These are phyloP conservation scores for Heliconius ethilla DNA, from an alignment of 2,888 invertebrate genomes.

Conservation along the genomic window DNA sequence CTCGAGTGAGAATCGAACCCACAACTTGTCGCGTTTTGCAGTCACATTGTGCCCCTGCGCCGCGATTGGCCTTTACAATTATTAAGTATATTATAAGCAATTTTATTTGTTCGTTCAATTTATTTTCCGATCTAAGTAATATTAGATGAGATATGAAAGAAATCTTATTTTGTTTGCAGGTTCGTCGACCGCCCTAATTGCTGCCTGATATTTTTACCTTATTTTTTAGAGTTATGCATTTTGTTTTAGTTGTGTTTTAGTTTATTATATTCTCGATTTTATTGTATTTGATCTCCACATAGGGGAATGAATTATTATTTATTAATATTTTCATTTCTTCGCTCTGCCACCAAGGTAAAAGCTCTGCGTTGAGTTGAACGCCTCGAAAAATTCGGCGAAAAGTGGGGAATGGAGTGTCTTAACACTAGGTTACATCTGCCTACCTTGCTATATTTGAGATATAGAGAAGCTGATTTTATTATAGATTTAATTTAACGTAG, in stretches of 20 bases:
- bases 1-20: not conserved
- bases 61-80: not conserved
- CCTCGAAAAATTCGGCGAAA: too few species aligned
- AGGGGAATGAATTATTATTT: too few species aligned
- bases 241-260: not conserved
- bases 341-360: too few species aligned
- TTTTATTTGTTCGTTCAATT: not conserved
- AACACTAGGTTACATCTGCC: too few species aligned
- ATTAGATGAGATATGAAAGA: slow-evolving; percentile 19
- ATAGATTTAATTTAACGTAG: not conserved
- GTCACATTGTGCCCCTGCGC: too few species aligned
- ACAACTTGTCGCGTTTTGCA: not conserved
- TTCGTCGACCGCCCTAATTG: slow-evolving; percentile 48
- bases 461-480: not conserved
- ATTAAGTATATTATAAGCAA: not conserved
- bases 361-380: too few species aligned
- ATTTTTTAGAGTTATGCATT: slow-evolving; percentile 39
- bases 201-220: slow-evolving; percentile 31
- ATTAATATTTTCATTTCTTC: too few species aligned
- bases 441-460: not conserved
- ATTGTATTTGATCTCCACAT: not conserved
- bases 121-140: slow-evolving; percentile 9
- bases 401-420: too few species aligned
- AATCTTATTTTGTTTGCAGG: slow-evolving; percentile 44
- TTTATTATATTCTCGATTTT: not conserved